Evolutionary conservation across 1,140 invertebrate species (phyloP).

Genomic region (Drosophila rhopaloa): DNA sequence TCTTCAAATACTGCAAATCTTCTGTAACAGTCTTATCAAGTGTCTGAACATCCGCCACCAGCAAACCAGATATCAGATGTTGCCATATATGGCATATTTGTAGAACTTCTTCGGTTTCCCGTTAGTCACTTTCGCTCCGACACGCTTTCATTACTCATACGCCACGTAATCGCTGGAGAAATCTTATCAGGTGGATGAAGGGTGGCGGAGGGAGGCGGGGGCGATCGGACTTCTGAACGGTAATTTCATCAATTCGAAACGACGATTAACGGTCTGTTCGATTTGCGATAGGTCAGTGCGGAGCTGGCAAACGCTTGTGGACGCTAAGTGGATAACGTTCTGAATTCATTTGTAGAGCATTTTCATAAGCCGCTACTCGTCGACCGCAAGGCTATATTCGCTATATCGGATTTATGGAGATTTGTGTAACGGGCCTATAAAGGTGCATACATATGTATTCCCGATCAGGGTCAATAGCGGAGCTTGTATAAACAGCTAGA

Average conservation of each 20-base stretch:
- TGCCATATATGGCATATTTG: conserved; percentile 2
- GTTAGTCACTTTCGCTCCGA: conserved; percentile 27
- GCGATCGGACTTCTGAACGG: background rate
- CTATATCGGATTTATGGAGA: conserved; percentile 26
- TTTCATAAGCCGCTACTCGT: conserved; percentile 29
- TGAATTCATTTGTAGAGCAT: conserved; percentile 40
- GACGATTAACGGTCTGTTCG: conserved; percentile 36
- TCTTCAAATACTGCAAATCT: conserved; percentile 10
- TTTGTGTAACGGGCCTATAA: conserved; percentile 45
- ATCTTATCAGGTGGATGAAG: conserved; percentile 25
- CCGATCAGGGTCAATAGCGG: conserved; percentile 47
- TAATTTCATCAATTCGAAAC: conserved; percentile 40
- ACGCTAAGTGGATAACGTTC: conserved; percentile 48
- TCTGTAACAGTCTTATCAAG: conserved; percentile 16
- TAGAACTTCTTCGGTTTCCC: conserved; percentile 29
- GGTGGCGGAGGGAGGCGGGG: background rate
- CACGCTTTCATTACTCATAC: conserved; percentile 64
- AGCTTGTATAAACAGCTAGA: conserved; percentile 40
- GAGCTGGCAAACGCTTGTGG: conserved; percentile 17
- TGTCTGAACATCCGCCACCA: conserved; percentile 12
- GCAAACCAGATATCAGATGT: conserved; percentile 14
- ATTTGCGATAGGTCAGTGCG: conserved; percentile 52
- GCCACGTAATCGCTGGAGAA: conserved; percentile 59
- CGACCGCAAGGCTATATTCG: conserved; percentile 18
- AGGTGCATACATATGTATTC: conserved; percentile 28